Evolutionary conservation across 2,113 vertebrate genomes (phyloP), one percentile per base, ranked within the genome.

Genomic region (Lepisosteus osseus): DNA sequence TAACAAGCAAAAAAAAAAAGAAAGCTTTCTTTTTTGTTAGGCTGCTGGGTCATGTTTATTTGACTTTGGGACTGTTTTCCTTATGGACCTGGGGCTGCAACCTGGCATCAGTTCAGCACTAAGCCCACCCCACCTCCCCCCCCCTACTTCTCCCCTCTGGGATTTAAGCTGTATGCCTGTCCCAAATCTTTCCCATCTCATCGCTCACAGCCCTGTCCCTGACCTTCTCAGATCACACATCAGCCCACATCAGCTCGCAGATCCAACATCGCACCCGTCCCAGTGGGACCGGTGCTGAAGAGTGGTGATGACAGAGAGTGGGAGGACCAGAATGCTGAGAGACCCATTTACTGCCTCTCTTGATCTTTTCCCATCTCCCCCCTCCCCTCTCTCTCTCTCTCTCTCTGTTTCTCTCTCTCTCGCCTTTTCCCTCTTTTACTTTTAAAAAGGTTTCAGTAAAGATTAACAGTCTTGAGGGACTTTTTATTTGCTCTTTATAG

Each of bases 1-100:
- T 42, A 43, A 40, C 6, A 45, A 41, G 15, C 41, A 61, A 17
- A 17, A 51, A 14, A 44, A 29, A 29, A 29, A 29, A 29, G 29
- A 29, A 29, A 29, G 29, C 29, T 1, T 29, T 29, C 29, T 29
- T 29, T 29, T 29, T 29, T 29, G 29, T 29, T 29, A 29, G 29
- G 29, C 29, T 29, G 29, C 29, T 29, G 43, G 51, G 74, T 77
- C 0, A 71, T 0, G 0, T 68, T 72, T 45, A 56, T 14, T 57
- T 70, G 57, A 51, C 74, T 69, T 78, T 81, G 79, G 68, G 54
- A 78, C 65, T 75, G 77, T 54, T 29, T 67, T 67, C 2, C 47
- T 75, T 74, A 84, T 12, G 82, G 80, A 85, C 85, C 85, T 80
- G 67, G 15, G 47, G 5, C 47, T 9, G 47, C 15, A 47, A 51